phyloP scores from a whole-genome alignment of 2,113 vertebrate genomes.

The Antigone vipio region DNA sequence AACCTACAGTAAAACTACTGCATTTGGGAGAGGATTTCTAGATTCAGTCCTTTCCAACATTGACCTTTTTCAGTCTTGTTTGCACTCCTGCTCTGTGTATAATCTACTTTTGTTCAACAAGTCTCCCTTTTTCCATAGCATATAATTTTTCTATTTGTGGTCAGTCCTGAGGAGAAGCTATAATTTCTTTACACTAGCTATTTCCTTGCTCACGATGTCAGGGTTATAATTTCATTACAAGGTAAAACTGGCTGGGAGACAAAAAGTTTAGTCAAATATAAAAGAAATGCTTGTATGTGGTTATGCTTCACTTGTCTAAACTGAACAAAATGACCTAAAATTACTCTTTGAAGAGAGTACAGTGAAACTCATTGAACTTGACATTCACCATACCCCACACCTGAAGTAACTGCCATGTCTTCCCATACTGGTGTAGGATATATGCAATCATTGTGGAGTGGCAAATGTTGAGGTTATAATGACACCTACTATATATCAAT shows the following conservation, averaged over 20 bases:
- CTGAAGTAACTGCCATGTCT: not conserved
- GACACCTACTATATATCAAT: not conserved
- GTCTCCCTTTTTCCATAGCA: not conserved
- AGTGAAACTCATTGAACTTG: not conserved
- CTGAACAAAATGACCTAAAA: not conserved
- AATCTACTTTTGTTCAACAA: not conserved
- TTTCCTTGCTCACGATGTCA: not conserved
- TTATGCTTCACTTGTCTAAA: not conserved
- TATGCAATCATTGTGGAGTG: not conserved
- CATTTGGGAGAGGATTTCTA: not conserved
- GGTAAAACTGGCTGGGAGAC: not conserved
- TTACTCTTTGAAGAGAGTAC: not conserved
- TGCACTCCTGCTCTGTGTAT: not conserved
- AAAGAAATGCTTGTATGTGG: not conserved
- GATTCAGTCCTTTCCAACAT: not conserved
- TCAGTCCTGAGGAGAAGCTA: not conserved
- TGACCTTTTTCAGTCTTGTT: not conserved
- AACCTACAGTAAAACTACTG: not conserved
- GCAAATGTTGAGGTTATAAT: not conserved
- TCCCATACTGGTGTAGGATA: not conserved
- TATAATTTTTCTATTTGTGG: not conserved
- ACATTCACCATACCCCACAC: not conserved
- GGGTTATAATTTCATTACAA: not conserved
- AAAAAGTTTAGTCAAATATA: not conserved
- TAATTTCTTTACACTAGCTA: not conserved